Conservation (phyloP, 2,113 vertebrate genomes). For the Tragulus kanchil region DNA sequence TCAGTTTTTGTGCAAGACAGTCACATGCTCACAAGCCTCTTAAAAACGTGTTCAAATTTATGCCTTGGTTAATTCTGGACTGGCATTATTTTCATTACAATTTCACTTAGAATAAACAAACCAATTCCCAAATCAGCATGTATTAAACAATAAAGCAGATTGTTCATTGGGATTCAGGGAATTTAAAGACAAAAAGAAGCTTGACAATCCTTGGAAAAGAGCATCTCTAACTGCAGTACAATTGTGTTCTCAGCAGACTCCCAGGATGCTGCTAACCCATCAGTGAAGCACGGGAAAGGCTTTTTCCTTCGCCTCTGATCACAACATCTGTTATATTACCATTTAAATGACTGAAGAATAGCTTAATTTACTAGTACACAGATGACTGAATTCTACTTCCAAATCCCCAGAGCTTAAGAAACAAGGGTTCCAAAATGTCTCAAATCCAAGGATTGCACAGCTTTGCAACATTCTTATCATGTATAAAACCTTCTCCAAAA, state of each 20-base stretch:
- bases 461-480: conserved; percentile 60
- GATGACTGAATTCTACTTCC: background rate
- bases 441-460: conserved; percentile 85
- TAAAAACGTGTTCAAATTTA: conserved; percentile 17
- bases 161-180: conserved; percentile 56
- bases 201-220: conserved; percentile 84
- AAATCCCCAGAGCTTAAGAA: background rate
- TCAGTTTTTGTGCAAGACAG: conserved; percentile 62
- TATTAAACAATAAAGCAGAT: conserved; percentile 68
- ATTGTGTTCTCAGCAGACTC: background rate
- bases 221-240: conserved; percentile 48
- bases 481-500: conserved; percentile 53
- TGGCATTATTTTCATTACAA: conserved; percentile 13
- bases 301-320: background rate
- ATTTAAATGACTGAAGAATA: background rate
- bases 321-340: background rate
- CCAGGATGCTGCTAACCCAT: background rate
- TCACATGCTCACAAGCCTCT: conserved; percentile 68
- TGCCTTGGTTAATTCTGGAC: background rate
- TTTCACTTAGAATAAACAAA: conserved; percentile 53
- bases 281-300: background rate
- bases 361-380: background rate
- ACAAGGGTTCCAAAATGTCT: background rate
- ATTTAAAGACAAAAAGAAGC: conserved; percentile 67
- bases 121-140: conserved; percentile 66